These are phyloP conservation scores for Tipula helvola DNA, from an alignment of 2,888 invertebrate species.

Conservation along the genomic window DNA sequence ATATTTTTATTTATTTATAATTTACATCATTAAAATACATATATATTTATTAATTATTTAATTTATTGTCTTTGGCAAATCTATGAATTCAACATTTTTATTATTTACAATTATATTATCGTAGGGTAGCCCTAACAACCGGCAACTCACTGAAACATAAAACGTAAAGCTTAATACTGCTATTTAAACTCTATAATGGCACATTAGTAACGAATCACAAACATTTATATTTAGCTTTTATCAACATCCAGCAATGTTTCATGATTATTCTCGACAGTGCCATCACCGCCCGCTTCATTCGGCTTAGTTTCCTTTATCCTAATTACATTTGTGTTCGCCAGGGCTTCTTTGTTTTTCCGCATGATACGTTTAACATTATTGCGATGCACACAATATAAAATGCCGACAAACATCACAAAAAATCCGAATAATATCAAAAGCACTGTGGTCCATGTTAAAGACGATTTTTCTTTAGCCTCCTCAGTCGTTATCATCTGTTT, in stretches of 20 bases:
- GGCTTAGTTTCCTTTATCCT: not conserved
- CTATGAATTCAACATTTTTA: not conserved
- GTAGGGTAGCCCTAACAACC: not conserved
- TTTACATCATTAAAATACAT: not conserved
- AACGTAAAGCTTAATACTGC: not conserved
- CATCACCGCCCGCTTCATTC: not conserved
- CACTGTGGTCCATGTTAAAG: not conserved
- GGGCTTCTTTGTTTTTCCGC: conserved; percentile 18
- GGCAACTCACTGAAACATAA: not conserved
- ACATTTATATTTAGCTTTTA: not conserved
- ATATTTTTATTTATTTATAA: not conserved
- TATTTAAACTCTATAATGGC: not conserved
- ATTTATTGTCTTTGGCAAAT: not conserved
- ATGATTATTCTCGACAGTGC: not conserved
- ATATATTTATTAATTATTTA: not conserved
- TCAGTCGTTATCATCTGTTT: not conserved
- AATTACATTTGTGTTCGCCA: not conserved
- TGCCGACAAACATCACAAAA: not conserved
- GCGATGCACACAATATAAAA: conserved; percentile 39
- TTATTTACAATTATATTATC: not conserved
- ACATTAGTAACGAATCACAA: not conserved
- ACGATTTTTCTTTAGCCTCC: not conserved
- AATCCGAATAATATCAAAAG: not conserved
- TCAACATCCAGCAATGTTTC: not conserved
- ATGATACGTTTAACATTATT: conserved; percentile 38